A percentile compares a stretch with the other conserved stretches of the same genome.
Conservation (phyloP, 2,113 vertebrate species). For the Saguinus midas region DNA sequence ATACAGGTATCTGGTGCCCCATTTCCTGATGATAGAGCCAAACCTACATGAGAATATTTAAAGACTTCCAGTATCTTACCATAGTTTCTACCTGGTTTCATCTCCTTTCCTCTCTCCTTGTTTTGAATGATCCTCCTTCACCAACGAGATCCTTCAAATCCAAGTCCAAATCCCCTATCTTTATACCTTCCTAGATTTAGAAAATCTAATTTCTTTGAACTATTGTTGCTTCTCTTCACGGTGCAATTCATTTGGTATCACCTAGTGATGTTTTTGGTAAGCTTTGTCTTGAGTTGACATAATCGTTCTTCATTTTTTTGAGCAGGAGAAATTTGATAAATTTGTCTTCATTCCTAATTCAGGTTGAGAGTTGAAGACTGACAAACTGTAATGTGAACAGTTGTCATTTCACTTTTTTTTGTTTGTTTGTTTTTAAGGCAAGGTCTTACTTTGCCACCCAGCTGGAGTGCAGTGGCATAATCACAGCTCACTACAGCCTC, state of each 20-base stretch:
- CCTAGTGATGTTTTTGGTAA: neutral
- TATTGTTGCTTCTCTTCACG: neutral
- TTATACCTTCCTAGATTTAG: neutral
- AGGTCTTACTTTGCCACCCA: too few species aligned
- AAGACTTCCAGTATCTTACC: neutral
- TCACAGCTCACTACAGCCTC: too few species aligned
- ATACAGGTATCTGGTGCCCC: neutral
- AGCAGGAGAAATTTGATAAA: neutral
- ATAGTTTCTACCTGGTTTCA: neutral
- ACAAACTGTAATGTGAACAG: neutral
- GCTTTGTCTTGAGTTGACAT: conserved; percentile 1
- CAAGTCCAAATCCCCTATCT: neutral
- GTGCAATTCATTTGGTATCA: neutral
- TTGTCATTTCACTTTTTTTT: conserved; percentile 4
- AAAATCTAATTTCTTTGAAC: neutral
- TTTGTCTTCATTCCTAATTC: neutral
- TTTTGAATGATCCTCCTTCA: neutral
- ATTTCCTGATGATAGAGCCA: neutral
- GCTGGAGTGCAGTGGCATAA: too few species aligned
- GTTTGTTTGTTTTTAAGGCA: too few species aligned
- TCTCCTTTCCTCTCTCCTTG: neutral
- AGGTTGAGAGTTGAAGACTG: neutral
- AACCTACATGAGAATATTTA: neutral
- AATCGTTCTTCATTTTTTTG: neutral
- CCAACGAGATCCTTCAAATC: conserved; percentile 4